Evolutionary conservation across 1,140 invertebrate genomes (phyloP), one percentile per base, ranked within the genome.

Genomic region (Pygmarrhopalites habei): DNA sequence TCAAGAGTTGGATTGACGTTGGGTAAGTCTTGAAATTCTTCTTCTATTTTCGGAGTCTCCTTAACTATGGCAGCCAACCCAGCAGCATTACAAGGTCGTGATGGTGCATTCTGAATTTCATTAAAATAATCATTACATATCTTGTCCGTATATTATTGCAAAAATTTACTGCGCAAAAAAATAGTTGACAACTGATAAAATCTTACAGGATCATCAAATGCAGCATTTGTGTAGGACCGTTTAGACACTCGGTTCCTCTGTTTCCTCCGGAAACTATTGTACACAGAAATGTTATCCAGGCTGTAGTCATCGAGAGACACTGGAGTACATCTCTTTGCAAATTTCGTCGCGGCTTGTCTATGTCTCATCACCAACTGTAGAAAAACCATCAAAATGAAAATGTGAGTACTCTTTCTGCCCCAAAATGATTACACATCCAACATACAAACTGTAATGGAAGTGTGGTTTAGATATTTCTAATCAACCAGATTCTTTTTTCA

Each of bases 241-340:
- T 91, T 92, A n/a, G 89, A 92, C n/a, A 83, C 74, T 19, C 76
- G 61, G 23, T 69, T 79, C 56, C 88, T 79, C 17, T 70, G 66
- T 56, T 67, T 71, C 25, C 75, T 71, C 29, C 88, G 80, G 7
- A 87, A 82, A 62, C 85, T 87, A 68, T 86, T 86, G 68, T 86
- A 86, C 3, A 90, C 86, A 1, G 90, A 92, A 28, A 92, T 86
- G 73, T 89, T 92, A 76, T 92, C 90, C 71, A 93, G 77, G 71
- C 87, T 91, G 77, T 92, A 93, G 15, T 88, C 88, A 72, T 94
- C 90, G 65, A 92, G 76, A 41, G 87, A 89, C 0, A 91, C 89
- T 0, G 90, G 90, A 3, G 86, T 87, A 73, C 90, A 93, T 28
- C 89, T 81, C 75, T 90, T 88, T 0, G 88, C 88, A 69, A 91